Conservation (phyloP, 2,888 invertebrate species). For the Icerya purchasi region DNA sequence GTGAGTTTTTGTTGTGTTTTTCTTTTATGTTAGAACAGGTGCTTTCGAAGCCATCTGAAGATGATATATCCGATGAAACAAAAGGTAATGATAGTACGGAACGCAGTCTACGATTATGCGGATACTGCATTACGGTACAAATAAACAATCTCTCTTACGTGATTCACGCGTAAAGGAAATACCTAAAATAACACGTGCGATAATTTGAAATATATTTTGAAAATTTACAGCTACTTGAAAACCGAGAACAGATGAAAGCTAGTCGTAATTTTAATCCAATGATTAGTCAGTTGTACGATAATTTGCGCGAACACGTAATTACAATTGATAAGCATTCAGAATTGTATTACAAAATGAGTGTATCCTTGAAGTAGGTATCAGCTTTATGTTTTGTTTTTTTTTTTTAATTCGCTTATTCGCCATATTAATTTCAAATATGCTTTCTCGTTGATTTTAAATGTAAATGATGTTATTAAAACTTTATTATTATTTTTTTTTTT, state of each 20-base stretch:
- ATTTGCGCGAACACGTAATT: conserved; percentile 52
- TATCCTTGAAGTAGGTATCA: conserved; percentile 31
- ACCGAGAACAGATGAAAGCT: conserved; percentile 56
- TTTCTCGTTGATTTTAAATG: too few species aligned
- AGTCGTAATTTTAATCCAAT: conserved; percentile 57
- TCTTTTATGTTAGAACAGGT: neutral
- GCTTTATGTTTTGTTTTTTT: too few species aligned
- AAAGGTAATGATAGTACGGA: neutral
- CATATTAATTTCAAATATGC: too few species aligned
- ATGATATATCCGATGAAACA: neutral
- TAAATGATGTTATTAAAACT: too few species aligned
- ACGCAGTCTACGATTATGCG: neutral
- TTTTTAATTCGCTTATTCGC: too few species aligned
- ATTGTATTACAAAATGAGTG: conserved; percentile 37
- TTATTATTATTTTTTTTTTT: too few species aligned
- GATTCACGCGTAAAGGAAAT: too few species aligned
- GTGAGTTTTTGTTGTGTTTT: too few species aligned
- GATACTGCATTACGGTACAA: neutral
- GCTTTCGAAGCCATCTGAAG: neutral
- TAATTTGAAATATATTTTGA: neutral
- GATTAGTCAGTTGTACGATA: conserved; percentile 60
- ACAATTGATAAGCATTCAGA: conserved; percentile 37
- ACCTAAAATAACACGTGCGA: too few species aligned
- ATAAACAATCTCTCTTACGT: too few species aligned
- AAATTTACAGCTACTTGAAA: conserved; percentile 42